phyloP scores from a whole-genome alignment of 2,797 vertebrate genomes.

The Novumbra hubbsi region DNA sequence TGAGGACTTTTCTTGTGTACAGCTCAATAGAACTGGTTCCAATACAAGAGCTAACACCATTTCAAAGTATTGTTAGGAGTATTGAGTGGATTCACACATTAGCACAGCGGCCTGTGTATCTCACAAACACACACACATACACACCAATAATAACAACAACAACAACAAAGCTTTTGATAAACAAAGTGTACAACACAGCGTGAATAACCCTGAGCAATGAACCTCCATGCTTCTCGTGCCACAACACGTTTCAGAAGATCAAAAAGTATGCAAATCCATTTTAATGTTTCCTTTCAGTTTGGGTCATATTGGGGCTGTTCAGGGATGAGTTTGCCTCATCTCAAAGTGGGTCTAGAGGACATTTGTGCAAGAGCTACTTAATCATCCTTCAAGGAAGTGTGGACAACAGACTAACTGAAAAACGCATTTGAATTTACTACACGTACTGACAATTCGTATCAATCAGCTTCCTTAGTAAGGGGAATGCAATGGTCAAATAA shows the following conservation, averaged over 20 bases:
- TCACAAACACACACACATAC: not conserved
- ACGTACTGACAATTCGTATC: not conserved
- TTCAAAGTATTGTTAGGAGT: constrained; percentile 48
- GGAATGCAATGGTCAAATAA: too few species aligned
- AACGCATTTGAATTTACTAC: not conserved
- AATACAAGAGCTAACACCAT: too few species aligned
- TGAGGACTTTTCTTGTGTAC: too few species aligned
- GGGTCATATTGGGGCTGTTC: not conserved
- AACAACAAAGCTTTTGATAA: not conserved
- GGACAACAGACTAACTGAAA: not conserved
- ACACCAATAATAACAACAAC: not conserved
- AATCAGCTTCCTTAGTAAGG: too few species aligned
- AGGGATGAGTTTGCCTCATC: not conserved
- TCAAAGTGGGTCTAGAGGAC: not conserved
- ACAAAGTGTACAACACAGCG: not conserved
- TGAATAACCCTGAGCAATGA: not conserved
- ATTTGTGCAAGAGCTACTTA: not conserved
- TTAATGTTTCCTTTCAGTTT: not conserved
- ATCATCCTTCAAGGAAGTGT: not conserved
- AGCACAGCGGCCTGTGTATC: constrained; percentile 48
- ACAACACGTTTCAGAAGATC: not conserved
- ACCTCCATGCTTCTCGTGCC: not conserved
- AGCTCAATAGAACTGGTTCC: too few species aligned
- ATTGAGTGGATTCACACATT: constrained; percentile 49
- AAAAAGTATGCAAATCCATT: not conserved